Evolutionary conservation across 2,888 invertebrate species (phyloP).

Genomic region (Yponomeuta evonymella): DNA sequence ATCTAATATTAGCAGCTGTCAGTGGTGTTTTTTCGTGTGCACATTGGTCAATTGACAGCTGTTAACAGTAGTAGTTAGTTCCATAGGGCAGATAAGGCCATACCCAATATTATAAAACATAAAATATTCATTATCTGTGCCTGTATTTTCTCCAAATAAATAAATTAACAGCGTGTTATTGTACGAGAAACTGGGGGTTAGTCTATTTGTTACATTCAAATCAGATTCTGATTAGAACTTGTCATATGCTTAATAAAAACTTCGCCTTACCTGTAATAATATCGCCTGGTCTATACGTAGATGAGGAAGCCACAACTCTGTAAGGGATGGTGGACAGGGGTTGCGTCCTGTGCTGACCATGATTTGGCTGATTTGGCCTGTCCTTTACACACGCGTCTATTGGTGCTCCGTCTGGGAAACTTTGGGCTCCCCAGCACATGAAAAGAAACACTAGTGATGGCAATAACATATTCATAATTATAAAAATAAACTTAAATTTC

Average conservation of each 20-base stretch:
- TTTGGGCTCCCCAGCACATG: slow-evolving; percentile 45
- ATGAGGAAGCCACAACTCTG: slow-evolving; percentile 79
- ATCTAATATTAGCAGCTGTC: no score
- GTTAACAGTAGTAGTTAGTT: no score
- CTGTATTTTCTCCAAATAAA: no score
- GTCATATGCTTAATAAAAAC: slow-evolving; percentile 2
- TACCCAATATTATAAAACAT: no score
- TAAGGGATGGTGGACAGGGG: slow-evolving; percentile 80
- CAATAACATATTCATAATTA: neutral
- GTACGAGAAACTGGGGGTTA: no score
- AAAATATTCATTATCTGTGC: no score
- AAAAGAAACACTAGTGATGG: slow-evolving; percentile 3
- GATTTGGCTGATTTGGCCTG: slow-evolving; percentile 84
- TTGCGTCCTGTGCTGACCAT: slow-evolving; percentile 83
- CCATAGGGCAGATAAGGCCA: no score
- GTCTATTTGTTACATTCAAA: no score
- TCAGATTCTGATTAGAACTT: no score
- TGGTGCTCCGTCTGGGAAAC: slow-evolving; percentile 89
- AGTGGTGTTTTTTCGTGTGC: no score
- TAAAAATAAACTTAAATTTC: slow-evolving; percentile 6
- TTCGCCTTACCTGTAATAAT: slow-evolving; percentile 79
- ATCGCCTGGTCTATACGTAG: slow-evolving; percentile 80
- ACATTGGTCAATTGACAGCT: no score
- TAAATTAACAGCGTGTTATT: no score
- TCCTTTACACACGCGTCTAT: slow-evolving; percentile 87